Percentiles rank a stretch among this genome's conserved stretches.
These are phyloP conservation scores for Triplophysa rosa DNA, from an alignment of 2,113 vertebrate species.

Conservation along the genomic window DNA sequence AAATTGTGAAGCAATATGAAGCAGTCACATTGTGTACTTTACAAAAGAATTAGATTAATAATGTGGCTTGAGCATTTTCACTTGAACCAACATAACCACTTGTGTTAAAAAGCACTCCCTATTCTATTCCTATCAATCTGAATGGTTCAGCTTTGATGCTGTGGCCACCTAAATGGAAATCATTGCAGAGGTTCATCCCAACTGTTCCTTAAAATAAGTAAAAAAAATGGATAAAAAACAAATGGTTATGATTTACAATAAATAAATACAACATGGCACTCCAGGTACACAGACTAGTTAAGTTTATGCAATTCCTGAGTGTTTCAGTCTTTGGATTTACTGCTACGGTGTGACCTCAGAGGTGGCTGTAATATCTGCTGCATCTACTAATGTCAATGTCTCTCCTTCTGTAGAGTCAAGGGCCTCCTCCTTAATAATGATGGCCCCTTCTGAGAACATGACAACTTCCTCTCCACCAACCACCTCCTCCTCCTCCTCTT, in stretches of 20 bases:
- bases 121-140: neutral
- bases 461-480: conserved; percentile 54
- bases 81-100: neutral
- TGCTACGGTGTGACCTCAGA: conserved; percentile 37
- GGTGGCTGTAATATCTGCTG: conserved; percentile 32
- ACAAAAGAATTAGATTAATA: neutral
- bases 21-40: neutral
- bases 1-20: too few species aligned
- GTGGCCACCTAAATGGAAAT: neutral
- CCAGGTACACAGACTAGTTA: conserved; percentile 6
- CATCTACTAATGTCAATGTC: conserved; percentile 56
- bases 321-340: conserved; percentile 22
- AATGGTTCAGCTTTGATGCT: neutral
- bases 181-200: neutral
- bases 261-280: conserved; percentile 35
- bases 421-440: conserved; percentile 58
- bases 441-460: conserved; percentile 51
- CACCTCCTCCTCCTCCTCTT: conserved; percentile 52
- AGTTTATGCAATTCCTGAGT: conserved; percentile 8
- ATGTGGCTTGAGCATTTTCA: neutral
- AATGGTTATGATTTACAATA: conserved; percentile 29
- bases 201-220: neutral
- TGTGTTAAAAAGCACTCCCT: conserved; percentile 3
- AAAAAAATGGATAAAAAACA: conserved; percentile 15
- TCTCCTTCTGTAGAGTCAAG: conserved; percentile 51